phyloP scores from a whole-genome alignment of 2,797 vertebrate species.

The Protosalanx chinensis region DNA sequence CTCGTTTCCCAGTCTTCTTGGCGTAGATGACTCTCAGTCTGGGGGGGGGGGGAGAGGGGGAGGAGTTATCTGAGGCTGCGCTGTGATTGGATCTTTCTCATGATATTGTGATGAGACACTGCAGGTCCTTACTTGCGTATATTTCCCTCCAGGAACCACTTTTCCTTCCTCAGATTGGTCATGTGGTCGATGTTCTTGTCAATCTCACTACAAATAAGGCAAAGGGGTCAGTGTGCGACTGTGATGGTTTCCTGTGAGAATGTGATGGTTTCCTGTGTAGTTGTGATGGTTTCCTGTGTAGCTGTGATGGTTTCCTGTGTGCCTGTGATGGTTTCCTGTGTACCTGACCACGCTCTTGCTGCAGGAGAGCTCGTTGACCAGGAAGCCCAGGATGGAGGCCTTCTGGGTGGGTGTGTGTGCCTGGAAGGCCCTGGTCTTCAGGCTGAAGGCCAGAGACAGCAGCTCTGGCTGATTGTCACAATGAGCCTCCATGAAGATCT shows the following conservation, averaged over 20 bases:
- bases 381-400: constrained; percentile 84
- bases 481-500: constrained; percentile 90
- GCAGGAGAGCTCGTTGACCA: constrained; percentile 92
- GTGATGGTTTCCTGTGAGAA: too few relatives aligned
- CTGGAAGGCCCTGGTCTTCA: constrained; percentile 92
- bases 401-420: constrained; percentile 89
- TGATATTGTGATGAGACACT: background rate
- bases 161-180: constrained; percentile 94
- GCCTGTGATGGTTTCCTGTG: too few relatives aligned
- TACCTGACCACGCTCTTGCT: constrained; percentile 93
- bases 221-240: background rate
- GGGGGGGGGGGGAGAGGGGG: background rate
- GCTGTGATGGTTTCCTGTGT: too few relatives aligned
- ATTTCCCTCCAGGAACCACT: constrained; percentile 91
- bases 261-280: too few relatives aligned
- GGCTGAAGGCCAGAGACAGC: constrained; percentile 80
- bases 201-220: constrained; percentile 84
- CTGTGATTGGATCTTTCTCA: background rate
- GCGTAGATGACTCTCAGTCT: constrained; percentile 88
- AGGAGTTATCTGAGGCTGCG: background rate
- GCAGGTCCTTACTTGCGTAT: constrained; percentile 83
- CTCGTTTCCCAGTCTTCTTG: constrained; percentile 84
- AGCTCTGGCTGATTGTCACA: constrained; percentile 72
- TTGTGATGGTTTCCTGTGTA: too few relatives aligned
- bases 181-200: constrained; percentile 96